Base-by-base conservation (phyloP, 2,113 vertebrate species). In the Okapia johnstoni region DNA sequence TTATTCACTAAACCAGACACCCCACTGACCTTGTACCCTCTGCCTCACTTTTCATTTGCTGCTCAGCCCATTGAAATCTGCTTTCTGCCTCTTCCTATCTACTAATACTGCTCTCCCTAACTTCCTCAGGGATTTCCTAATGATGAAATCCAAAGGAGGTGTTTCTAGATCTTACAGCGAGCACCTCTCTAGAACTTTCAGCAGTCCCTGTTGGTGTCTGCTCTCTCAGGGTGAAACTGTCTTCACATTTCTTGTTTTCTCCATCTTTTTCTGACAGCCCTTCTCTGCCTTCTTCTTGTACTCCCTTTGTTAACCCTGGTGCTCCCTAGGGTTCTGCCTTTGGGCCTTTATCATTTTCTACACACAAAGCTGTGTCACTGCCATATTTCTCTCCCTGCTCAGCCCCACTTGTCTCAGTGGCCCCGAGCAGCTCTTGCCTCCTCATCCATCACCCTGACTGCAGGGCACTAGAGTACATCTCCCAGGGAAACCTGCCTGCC, bases 401-500 rank as follows among this genome's bases (percentile, higher is more conserved):
- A 9, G 85, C 96, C 60, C 25, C 17, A 9, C 30, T 11, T 83
- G 63, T 88, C 84, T 84, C 52, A 3, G 76, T 30, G 12, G n/a
- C 76, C 83, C 55, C 0, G 30, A 61, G 57, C 46, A 19, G 23
- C 95, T 23, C 73, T 19, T 8, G 79, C 55, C 54, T 85, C 8
- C 25, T 48, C 93, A 60, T 97, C 92, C 80, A 80, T 97, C 95
- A 83, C 23, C 77, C 58, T 30, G 77, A 52, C 87, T 48, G 40
- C 36, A 36, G 94, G 66, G 88, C 50, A 11, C n/a, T n/a, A 14
- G 58, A 28, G 60, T 26, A 9, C n/a, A 61, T 88, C 89, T 96
- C 33, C 0, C 25, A 57, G 54, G 80, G 90, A 66, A 80, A 40
- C 15, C 85, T 85, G 40, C 70, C 77, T 36, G 77, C 89, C 94